Base-by-base conservation (phyloP, 2,113 vertebrate species). In the Struthio camelus region DNA sequence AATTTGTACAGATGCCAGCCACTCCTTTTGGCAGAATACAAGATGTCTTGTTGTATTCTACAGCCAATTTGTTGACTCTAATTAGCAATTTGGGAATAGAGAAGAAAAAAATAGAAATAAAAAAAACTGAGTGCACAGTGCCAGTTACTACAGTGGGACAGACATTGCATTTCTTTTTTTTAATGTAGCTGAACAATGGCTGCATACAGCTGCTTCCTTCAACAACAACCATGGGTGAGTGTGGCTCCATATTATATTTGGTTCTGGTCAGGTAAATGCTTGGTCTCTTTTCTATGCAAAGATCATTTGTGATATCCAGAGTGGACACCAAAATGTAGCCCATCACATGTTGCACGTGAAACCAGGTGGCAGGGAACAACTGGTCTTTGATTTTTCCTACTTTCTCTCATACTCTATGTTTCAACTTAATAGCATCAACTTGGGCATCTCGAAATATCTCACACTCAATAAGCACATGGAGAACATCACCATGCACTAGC, bases 51-150 rank as follows among this genome's bases (percentile, higher is more conserved):
- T 80, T 91, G 80, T 53, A 90, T 91, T 87, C 77, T 82, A 89
- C 66, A 92, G 84, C 66, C 34, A 85, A 92, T 89, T 92, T 95
- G 82, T 91, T 93, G 92, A 73, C 84, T 95, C 78, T 96, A 90
- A 96, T 96, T 89, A 97, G 88, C 53, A 89, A 91, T 87, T 77
- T 80, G 86, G 58, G 70, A 93, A 87, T 46, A 56, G 44, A 95
- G 44, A 38, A 90, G 66, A 96, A 92, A 66, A 89, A 85, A 90
- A 85, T 82, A 89, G 24, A 88, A 92, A 94, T 59, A 61, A 80
- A 90, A 25, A 25, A 83, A 95, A 78, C 4, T 9, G 28, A 90
- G 14, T 28, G 19, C 56, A 44, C 17, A 56, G 72, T 78, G 65
- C 56, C 76, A 91, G 70, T 79, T 77, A 71, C 83, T 92, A 40